Evolutionary conservation across 2,797 vertebrate genomes (phyloP), one percentile per base, ranked within the genome.

Genomic region (Cossypha dichroa): DNA sequence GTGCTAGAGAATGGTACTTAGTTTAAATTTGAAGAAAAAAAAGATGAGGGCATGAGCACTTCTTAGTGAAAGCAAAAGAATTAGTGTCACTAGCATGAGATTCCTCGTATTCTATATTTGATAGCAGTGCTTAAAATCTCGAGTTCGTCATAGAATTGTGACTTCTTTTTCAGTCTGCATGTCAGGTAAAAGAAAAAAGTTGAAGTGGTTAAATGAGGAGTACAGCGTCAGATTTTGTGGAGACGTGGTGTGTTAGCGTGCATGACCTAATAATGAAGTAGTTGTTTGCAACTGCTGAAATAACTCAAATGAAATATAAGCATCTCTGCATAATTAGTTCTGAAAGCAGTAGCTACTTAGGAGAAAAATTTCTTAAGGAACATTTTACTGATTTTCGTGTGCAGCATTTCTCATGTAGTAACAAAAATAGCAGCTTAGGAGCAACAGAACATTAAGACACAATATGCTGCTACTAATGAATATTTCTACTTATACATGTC

Each of bases 1-100:
- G 16, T 70, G 20, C 22, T 74, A 17, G 15, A 22, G 29, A 60
- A 40, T 21, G 15, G 11, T 59, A 19, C 19, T 70, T 58, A 18
- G 19, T 40, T 81, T 79, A 66, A 88, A 43, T 66, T 18, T 29
- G 29, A 40, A 18, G 19, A 14, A 25, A 33, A 54, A 14, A 14
- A 36, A 14, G 4, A 2, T 2, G 0, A 2, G 0, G 1, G 0
- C 3, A 38, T 51, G 12, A 52, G 1, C 4, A 11, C 8, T 58
- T 38, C 8, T 55, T 70, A 15, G 4, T 74, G 36, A 49, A 85
- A 66, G 60, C 38, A 56, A 31, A 84, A 66, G 4, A 38, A 34
- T 92, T 75, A 9, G 3, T 8, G 21, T 33, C 22, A 18, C 15
- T 38, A 29, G 21, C 29, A 2, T 49, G 68, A 48, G 31, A 26